These are phyloP conservation scores for Ashinkailepas kermadecensis DNA, from an alignment of 2,888 invertebrate genomes.

Conservation along the genomic window DNA sequence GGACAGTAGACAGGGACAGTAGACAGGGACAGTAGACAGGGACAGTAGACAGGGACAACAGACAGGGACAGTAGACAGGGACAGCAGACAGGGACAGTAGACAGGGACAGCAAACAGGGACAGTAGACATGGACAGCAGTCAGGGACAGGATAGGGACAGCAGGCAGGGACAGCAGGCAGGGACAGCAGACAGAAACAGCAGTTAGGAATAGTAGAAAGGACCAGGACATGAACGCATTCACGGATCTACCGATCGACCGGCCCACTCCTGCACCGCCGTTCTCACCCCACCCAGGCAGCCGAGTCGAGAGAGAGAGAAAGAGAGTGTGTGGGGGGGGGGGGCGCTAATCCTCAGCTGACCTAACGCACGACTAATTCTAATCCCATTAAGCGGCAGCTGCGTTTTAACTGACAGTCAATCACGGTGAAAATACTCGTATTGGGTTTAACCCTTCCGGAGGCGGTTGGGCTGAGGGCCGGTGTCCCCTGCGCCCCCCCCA, in stretches of 20 bases:
- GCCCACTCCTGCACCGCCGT: neutral
- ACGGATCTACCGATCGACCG: neutral
- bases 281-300: neutral
- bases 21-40: too few species aligned
- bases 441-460: slow-evolving; percentile 20
- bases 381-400: slow-evolving; percentile 12
- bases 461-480: slow-evolving; percentile 96
- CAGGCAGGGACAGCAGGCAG: too few species aligned
- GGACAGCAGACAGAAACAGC: too few species aligned
- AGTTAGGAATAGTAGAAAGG: too few species aligned
- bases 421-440: slow-evolving; percentile 20
- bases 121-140: too few species aligned
- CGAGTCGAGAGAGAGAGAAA: neutral
- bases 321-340: neutral
- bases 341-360: neutral
- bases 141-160: too few species aligned
- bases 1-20: too few species aligned
- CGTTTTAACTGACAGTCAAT: slow-evolving; percentile 21
- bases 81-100: too few species aligned
- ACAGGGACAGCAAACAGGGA: too few species aligned
- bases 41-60: too few species aligned
- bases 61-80: too few species aligned
- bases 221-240: neutral
- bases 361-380: slow-evolving; percentile 1
- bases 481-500: slow-evolving; percentile 90